phyloP scores from a whole-genome alignment of 2,888 invertebrate species.

The Conops quadrifasciatus region DNA sequence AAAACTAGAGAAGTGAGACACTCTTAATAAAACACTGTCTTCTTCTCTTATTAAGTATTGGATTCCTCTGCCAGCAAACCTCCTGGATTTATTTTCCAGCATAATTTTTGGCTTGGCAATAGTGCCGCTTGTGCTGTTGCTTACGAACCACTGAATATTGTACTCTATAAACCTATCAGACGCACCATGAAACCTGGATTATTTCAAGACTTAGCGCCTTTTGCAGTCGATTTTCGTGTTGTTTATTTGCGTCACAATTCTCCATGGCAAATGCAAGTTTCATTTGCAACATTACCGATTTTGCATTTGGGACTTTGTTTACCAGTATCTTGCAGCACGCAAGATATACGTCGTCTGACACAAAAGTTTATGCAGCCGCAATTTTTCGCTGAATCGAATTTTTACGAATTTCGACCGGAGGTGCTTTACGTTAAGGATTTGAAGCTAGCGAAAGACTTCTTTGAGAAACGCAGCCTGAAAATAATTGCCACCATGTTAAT shows the following conservation, averaged over 20 bases:
- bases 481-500: not conserved
- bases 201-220: conserved; percentile 59
- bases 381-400: conserved; percentile 52
- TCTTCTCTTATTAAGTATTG: conserved; percentile 60
- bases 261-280: conserved; percentile 8
- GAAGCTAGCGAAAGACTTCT: conserved; percentile 38
- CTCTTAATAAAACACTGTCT: not conserved
- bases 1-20: no score
- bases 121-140: conserved; percentile 66
- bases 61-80: conserved; percentile 69
- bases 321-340: conserved; percentile 64
- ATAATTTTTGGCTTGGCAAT: conserved; percentile 70
- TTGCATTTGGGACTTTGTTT: conserved; percentile 67
- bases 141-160: conserved; percentile 53
- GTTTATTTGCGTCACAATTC: conserved; percentile 62
- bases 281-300: conserved; percentile 53
- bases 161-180: conserved; percentile 54
- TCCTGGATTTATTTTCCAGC: conserved; percentile 69
- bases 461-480: conserved; percentile 3
- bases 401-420: conserved; percentile 57
- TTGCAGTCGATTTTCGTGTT: conserved; percentile 60
- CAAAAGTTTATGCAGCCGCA: conserved; percentile 54
- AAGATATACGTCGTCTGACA: conserved; percentile 59
- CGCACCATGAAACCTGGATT: conserved; percentile 59
- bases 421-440: conserved; percentile 61